These are phyloP conservation scores for Anoplophora glabripennis DNA, from an alignment of 1,140 invertebrate genomes.

Conservation along the genomic window DNA sequence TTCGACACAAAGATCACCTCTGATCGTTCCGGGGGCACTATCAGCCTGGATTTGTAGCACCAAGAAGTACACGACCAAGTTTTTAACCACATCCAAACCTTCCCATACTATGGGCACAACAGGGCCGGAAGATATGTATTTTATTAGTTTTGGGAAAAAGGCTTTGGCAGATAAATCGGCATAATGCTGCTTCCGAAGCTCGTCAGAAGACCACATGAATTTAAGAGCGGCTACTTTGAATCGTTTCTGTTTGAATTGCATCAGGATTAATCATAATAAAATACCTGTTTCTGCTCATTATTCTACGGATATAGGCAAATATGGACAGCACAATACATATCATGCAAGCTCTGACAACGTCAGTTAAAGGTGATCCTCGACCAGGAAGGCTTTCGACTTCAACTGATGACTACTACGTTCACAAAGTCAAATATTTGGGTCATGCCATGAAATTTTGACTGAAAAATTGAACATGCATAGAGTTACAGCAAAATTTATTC, in stretches of 20 bases:
- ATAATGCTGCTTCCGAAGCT: constrained; percentile 85
- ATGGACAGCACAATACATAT: background rate
- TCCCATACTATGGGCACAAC: constrained; percentile 98
- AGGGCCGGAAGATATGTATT: constrained; percentile 96
- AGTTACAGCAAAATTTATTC: no score
- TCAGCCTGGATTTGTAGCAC: constrained; percentile 95
- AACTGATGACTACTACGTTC: no score
- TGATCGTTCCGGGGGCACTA: constrained; percentile 82
- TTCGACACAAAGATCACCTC: constrained; percentile 93
- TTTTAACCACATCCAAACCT: constrained; percentile 92
- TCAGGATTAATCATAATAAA: constrained; percentile 99
- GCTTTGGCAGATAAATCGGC: constrained; percentile 79
- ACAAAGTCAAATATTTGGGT: no score
- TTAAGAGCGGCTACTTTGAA: constrained; percentile 98
- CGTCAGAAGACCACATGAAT: constrained; percentile 66
- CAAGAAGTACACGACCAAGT: constrained; percentile 90
- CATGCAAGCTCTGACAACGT: background rate
- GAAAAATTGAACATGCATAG: no score
- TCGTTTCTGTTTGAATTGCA: constrained; percentile 95
- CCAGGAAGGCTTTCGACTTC: no score
- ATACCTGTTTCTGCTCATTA: constrained; percentile 58
- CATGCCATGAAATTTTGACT: no score
- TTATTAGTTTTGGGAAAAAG: constrained; percentile 91
- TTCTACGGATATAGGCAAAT: background rate
- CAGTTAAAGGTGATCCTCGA: no score